A percentile compares a stretch with the other conserved stretches of the same genome.
Conservation (phyloP, 1,140 invertebrate genomes). For the Nephila pilipes region DNA sequence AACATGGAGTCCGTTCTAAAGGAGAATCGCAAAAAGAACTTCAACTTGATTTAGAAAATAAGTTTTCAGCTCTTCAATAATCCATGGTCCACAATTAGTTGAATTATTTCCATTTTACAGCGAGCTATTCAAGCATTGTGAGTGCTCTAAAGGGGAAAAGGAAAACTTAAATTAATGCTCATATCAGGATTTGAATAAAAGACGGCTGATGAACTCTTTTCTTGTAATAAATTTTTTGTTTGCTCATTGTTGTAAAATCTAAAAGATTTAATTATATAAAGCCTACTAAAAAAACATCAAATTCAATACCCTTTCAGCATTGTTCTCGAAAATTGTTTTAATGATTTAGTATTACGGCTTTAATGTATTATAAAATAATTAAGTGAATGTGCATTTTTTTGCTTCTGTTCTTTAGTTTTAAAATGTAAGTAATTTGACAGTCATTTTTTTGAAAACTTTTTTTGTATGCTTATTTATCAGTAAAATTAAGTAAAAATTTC, state of each 20-base stretch:
- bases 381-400: no score
- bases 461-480: no score
- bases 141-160: neutral
- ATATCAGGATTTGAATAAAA: neutral
- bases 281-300: neutral
- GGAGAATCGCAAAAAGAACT: slow-evolving; percentile 80
- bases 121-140: neutral
- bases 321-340: no score
- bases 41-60: slow-evolving; percentile 84
- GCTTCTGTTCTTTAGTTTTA: no score
- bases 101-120: slow-evolving; percentile 24
- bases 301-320: neutral
- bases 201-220: neutral
- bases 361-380: no score
- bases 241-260: neutral
- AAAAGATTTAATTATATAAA: neutral
- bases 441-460: no score
- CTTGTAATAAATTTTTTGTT: neutral
- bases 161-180: no score
- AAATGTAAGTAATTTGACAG: no score
- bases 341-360: no score
- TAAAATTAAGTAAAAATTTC: no score
- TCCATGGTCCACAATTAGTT: neutral
- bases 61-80: slow-evolving; percentile 81
- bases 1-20: slow-evolving; percentile 82